Percentiles rank a stretch among this genome's conserved stretches.
Evolutionary conservation across 2,888 invertebrate genomes (phyloP).

Genomic region (Ichneumoninae sp.): DNA sequence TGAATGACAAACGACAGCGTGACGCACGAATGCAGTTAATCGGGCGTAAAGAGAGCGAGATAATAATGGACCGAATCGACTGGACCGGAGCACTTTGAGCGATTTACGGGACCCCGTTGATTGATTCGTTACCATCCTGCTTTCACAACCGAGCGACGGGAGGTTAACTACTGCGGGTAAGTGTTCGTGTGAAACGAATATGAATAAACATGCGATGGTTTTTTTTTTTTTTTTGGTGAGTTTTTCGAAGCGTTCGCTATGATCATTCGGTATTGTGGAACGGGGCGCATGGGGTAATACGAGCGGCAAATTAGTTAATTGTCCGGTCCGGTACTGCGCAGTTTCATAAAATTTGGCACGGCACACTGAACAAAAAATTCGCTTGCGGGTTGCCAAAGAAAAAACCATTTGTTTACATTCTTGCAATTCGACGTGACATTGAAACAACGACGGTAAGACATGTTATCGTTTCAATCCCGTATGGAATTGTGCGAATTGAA

Average conservation of each 20-base stretch:
- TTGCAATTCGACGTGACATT: no score
- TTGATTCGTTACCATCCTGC: conserved; percentile 23
- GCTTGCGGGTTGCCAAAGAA: conserved; percentile 1
- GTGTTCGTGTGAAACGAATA: not conserved
- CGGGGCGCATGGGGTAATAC: not conserved
- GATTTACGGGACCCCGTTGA: not conserved
- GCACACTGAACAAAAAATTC: not conserved
- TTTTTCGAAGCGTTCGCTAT: not conserved
- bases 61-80: conserved; percentile 40
- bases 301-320: not conserved
- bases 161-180: not conserved
- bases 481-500: no score
- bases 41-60: conserved; percentile 16
- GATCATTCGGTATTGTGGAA: not conserved
- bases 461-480: no score
- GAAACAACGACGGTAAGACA: no score
- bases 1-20: not conserved
- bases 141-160: conserved; percentile 3
- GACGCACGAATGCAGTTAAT: not conserved
- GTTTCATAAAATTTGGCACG: not conserved
- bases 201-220: not conserved
- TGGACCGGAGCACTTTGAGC: conserved; percentile 16
- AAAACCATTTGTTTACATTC: not conserved
- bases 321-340: not conserved
- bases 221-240: not conserved